Conservation (phyloP, 2,797 vertebrate species). For the Sus cebifrons region DNA sequence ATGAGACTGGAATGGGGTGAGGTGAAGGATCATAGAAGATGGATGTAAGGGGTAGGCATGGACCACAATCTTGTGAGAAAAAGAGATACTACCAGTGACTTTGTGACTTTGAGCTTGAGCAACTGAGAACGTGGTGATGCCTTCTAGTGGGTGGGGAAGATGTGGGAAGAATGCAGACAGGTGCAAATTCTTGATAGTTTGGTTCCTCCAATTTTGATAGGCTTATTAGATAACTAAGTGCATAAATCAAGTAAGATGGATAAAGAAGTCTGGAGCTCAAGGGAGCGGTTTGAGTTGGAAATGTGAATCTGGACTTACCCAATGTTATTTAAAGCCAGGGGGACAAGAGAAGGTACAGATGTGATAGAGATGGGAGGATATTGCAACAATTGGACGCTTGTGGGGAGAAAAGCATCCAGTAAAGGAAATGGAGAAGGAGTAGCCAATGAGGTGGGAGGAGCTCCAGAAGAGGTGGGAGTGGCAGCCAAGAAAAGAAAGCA, state of each 20-base stretch:
- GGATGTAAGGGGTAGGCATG: neutral
- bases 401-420: neutral
- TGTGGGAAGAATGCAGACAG: neutral
- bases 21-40: neutral
- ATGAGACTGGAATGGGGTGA: neutral
- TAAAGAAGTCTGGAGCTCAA: slow-evolving; percentile 8
- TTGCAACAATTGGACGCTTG: neutral
- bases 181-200: neutral
- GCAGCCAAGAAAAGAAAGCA: neutral
- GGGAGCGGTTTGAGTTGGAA: neutral
- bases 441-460: neutral
- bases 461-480: neutral
- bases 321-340: slow-evolving; percentile 7
- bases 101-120: neutral
- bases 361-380: neutral
- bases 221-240: neutral
- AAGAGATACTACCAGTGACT: neutral
- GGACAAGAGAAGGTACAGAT: neutral
- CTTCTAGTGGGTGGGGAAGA: neutral
- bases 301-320: neutral
- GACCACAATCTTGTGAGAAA: neutral
- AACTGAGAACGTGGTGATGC: neutral
- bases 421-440: neutral
- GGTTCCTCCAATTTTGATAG: neutral
- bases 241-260: neutral